Conservation (phyloP, 2,888 invertebrate species). For the Synanthedon myopaeformis region DNA sequence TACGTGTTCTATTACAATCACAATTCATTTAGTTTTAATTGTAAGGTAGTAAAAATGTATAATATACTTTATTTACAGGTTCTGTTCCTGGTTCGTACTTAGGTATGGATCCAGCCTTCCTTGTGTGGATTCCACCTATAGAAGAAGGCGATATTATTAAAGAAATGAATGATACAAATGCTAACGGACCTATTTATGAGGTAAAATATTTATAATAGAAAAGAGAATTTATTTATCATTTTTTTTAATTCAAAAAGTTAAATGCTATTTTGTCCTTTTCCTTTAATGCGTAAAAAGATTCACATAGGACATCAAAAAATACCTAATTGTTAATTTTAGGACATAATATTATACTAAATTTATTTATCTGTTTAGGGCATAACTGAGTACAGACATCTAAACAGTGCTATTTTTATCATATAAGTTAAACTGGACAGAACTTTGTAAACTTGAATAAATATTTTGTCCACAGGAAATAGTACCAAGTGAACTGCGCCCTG, state of each 20-base stretch:
- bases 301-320: no score
- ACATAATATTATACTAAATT: no score
- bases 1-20: slow-evolving; percentile 17
- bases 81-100: slow-evolving; percentile 88
- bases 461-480: slow-evolving; percentile 50
- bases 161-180: slow-evolving; percentile 65
- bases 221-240: neutral
- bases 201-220: slow-evolving; percentile 15
- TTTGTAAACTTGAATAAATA: neutral
- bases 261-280: no score
- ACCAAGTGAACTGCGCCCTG: slow-evolving; percentile 54
- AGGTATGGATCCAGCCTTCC: slow-evolving; percentile 90
- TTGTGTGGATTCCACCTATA: slow-evolving; percentile 88
- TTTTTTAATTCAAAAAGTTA: neutral
- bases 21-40: no score
- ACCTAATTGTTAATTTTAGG: no score
- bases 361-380: no score
- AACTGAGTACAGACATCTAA: neutral
- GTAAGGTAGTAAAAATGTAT: neutral
- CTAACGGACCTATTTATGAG: slow-evolving; percentile 43
- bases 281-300: no score
- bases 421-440: neutral
- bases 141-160: slow-evolving; percentile 78
- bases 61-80: slow-evolving; percentile 36
- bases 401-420: neutral